Percentiles rank a stretch among this genome's conserved stretches.
These are phyloP conservation scores for Agrochola macilenta DNA, from an alignment of 2,888 invertebrate species.

Conservation along the genomic window DNA sequence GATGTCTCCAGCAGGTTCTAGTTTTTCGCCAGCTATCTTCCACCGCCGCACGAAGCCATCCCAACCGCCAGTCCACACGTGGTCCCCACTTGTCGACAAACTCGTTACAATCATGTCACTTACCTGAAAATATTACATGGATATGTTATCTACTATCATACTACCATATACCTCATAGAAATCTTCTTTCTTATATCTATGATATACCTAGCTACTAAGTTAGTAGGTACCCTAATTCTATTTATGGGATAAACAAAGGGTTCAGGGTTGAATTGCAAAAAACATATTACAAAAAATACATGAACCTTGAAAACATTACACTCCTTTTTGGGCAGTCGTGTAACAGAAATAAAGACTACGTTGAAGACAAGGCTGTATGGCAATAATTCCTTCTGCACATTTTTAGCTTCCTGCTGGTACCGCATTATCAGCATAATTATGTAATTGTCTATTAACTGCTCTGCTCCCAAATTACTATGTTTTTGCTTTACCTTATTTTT, in stretches of 20 bases:
- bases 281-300: not conserved
- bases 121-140: conserved; percentile 72
- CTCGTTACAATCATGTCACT: conserved; percentile 89
- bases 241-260: not conserved
- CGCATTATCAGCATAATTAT: no score
- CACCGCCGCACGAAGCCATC: conserved; percentile 89
- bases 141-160: not conserved
- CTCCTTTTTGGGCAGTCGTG: no score
- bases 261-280: not conserved
- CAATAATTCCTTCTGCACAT: not conserved
- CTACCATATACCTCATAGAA: no score
- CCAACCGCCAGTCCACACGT: conserved; percentile 90
- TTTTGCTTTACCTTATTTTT: no score
- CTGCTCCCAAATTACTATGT: no score
- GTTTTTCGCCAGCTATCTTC: conserved; percentile 78
- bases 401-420: no score
- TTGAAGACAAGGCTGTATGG: not conserved
- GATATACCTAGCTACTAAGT: not conserved
- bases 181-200: no score
- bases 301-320: no score
- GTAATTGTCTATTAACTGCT: no score
- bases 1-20: conserved; percentile 81
- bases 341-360: not conserved
- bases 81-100: conserved; percentile 81
- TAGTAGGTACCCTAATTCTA: not conserved